Evolutionary conservation across 2,113 vertebrate genomes (phyloP), one percentile per base, ranked within the genome.

Genomic region (Thamnaconus septentrionalis): DNA sequence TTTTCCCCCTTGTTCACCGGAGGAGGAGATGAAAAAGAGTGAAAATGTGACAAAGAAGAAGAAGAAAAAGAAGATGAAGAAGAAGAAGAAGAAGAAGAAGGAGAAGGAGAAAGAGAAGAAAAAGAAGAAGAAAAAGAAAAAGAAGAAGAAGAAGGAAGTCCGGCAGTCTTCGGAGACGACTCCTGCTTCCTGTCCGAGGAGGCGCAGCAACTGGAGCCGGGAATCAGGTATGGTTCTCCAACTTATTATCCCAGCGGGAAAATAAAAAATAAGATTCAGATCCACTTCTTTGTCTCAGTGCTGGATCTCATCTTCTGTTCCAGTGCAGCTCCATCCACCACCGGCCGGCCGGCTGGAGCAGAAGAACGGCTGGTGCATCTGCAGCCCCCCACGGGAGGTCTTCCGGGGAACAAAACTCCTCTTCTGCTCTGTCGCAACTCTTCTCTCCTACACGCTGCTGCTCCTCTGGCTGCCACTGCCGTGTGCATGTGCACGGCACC

Each of bases 1-100:
- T 92, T 94, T 95, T 93, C 90, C 88, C 91, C 91, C 91, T 64
- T 74, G 69, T 83, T 75, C 58, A 46, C 68, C 64, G 82, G 52
- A 79, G 55, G 79, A 59, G 61, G 57, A 60, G 53, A 61, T 52
- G 76, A 74, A 57, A 3, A 69, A 56, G 55, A 8, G 51, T 70
- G 55, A 0, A 56, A 68, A 68, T 8, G 54, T 66, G 50, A 52
- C 46, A 69, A 67, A 53, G 31, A 64, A 40, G 53, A 61, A 52
- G 76, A 74, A 57, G 3, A 69, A 56, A 55, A 8, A 53, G 71
- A 57, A 0, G 53, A 68, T 66, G 5, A 54, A 69, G 50, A 52
- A 46, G 66, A 67, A 53, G 31, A 64, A 40, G 41, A 46, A 5
- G 52, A 56, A n/a, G 41, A 60, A 7, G 39, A 44, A 31, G 18